A percentile compares a stretch with the other conserved stretches of the same genome.
These are phyloP conservation scores for Drosophila antonietae DNA, from an alignment of 2,888 invertebrate species.

Conservation along the genomic window DNA sequence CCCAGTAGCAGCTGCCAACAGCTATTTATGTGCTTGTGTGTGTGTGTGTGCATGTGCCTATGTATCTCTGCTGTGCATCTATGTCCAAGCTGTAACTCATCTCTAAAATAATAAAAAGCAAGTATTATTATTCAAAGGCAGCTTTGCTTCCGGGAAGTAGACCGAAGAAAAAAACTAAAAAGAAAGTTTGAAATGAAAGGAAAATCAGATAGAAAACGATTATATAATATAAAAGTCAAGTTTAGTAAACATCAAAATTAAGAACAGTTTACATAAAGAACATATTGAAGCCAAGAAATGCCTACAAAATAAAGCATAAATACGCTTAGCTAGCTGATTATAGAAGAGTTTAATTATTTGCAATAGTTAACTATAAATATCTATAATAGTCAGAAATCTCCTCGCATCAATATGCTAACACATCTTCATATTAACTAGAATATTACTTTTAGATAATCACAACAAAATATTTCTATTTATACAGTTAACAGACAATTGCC, in stretches of 20 bases:
- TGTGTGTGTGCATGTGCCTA: not conserved
- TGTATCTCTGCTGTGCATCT: slow-evolving; percentile 4
- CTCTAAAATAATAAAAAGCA: not conserved
- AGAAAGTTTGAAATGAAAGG: not conserved
- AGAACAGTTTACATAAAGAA: not conserved
- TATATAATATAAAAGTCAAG: not conserved
- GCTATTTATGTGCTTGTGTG: not conserved
- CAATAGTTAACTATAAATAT: too few species aligned
- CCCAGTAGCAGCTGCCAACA: slow-evolving; percentile 24
- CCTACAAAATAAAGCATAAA: not conserved
- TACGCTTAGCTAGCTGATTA: not conserved
- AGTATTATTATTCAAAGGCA: slow-evolving; percentile 9
- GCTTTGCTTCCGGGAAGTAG: not conserved
- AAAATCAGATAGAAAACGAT: not conserved
- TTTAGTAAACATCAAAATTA: not conserved
- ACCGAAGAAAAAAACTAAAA: not conserved
- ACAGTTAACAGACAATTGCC: not conserved
- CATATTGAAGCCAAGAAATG: not conserved
- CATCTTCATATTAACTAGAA: too few species aligned
- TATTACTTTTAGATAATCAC: too few species aligned
- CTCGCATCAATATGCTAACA: too few species aligned
- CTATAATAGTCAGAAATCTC: too few species aligned
- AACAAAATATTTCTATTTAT: not conserved
- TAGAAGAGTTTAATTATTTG: not conserved
- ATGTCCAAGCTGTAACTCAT: not conserved